Percentiles rank a stretch among this genome's conserved stretches.
Evolutionary conservation across 1,140 invertebrate genomes (phyloP).

Genomic region (Aphelenchoides fujianensis): DNA sequence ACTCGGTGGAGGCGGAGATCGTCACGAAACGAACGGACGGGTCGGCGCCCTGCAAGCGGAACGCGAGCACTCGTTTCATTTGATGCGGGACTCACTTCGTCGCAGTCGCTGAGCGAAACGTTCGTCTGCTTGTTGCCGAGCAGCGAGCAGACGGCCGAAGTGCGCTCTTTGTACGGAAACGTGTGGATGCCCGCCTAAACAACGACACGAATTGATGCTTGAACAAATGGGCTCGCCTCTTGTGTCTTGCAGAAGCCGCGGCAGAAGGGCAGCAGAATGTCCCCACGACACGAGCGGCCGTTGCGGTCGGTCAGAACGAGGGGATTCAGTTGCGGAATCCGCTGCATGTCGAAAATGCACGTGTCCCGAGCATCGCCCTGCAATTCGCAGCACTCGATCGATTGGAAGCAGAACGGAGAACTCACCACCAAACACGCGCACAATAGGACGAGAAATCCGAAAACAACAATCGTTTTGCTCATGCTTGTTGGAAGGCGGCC

Average conservation of each 20-base stretch:
- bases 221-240: constrained; percentile 27
- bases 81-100: constrained; percentile 7
- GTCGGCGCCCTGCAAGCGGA: constrained; percentile 16
- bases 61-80: neutral
- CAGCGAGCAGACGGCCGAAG: constrained; percentile 28
- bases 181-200: constrained; percentile 32
- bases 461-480: neutral
- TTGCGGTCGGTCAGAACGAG: constrained; percentile 30
- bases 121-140: constrained; percentile 26
- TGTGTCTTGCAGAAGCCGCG: constrained; percentile 24
- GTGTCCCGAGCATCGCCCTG: neutral
- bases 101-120: constrained; percentile 32
- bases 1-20: constrained; percentile 38
- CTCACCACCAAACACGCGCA: too few relatives aligned
- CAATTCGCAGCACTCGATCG: neutral
- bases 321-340: constrained; percentile 35
- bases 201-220: constrained; percentile 22
- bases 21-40: constrained; percentile 29
- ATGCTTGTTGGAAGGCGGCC: too few relatives aligned
- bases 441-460: too few relatives aligned
- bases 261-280: constrained; percentile 31
- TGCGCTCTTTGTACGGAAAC: constrained; percentile 29
- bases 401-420: too few relatives aligned
- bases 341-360: constrained; percentile 23
- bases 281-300: constrained; percentile 32